Conservation (phyloP, 2,888 invertebrate genomes). For the Dryobota labecula region DNA sequence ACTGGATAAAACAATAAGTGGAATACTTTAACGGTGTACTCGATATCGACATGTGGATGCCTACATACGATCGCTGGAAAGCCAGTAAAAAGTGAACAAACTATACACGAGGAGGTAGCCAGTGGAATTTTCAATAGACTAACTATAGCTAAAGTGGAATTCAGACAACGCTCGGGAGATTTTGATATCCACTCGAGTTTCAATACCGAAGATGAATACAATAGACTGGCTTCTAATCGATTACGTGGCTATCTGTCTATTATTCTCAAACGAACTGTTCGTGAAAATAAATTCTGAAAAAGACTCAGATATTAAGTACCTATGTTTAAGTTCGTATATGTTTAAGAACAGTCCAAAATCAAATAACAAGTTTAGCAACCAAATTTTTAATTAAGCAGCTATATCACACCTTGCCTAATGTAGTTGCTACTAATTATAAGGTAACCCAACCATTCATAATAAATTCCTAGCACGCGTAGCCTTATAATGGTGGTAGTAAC, state of each 20-base stretch:
- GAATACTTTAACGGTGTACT: conserved; percentile 44
- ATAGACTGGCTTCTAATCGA: conserved; percentile 40
- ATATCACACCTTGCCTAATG: conserved; percentile 9
- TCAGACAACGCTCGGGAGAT: conserved; percentile 36
- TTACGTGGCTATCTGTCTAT: conserved; percentile 15
- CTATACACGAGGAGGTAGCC: conserved; percentile 19
- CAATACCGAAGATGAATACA: conserved; percentile 48
- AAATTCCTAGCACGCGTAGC: conserved; percentile 40
- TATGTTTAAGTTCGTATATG: not conserved
- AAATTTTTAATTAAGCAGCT: conserved; percentile 11
- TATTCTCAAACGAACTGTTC: conserved; percentile 19
- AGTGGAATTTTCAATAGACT: conserved; percentile 49
- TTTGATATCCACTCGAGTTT: conserved; percentile 50
- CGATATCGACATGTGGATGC: conserved; percentile 44
- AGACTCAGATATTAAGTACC: not conserved
- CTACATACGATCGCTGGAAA: conserved; percentile 26
- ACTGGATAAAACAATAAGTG: conserved; percentile 45
- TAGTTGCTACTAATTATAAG: conserved; percentile 30
- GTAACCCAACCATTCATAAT: conserved; percentile 43
- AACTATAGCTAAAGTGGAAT: conserved; percentile 51
- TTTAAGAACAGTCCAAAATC: not conserved
- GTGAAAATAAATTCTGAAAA: not conserved
- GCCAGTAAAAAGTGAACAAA: conserved; percentile 40
- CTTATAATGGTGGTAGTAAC: conserved; percentile 36
- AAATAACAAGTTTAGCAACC: conserved; percentile 8